A percentile compares a stretch with the other conserved stretches of the same genome.
phyloP scores from a whole-genome alignment of 2,888 invertebrate species.

The Nysson spinosus region DNA sequence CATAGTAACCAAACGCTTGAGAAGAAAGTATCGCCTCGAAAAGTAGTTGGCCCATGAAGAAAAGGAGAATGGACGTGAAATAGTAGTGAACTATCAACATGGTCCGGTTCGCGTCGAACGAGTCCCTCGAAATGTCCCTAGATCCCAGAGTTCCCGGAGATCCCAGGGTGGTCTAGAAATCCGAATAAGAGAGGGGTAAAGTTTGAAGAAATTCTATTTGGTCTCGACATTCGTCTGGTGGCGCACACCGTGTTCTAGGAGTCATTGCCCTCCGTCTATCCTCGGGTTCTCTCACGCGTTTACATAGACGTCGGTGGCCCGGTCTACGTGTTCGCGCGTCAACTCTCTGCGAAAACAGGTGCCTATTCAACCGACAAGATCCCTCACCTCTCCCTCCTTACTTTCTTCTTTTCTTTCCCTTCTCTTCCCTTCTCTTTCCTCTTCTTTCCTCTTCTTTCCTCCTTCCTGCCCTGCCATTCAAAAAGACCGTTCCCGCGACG shows the following conservation, averaged over 20 bases:
- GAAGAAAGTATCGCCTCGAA: no score
- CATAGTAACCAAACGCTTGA: no score
- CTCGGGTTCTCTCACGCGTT: constrained; percentile 58
- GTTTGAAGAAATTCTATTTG: constrained; percentile 35
- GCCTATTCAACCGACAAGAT: constrained; percentile 66
- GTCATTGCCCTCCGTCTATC: constrained; percentile 59
- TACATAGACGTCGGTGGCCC: constrained; percentile 21
- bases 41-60: no score
- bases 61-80: no score
- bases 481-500: constrained; percentile 17
- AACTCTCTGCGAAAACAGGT: constrained; percentile 67
- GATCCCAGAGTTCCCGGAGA: not conserved
- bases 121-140: not conserved
- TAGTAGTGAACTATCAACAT: no score
- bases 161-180: constrained; percentile 6
- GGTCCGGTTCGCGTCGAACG: not conserved
- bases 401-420: constrained; percentile 1
- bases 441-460: not conserved
- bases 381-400: constrained; percentile 17
- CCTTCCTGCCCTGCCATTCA: constrained; percentile 17
- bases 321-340: constrained; percentile 53
- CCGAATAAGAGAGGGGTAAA: no score
- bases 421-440: not conserved
- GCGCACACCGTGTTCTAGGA: constrained; percentile 41
- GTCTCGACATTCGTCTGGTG: constrained; percentile 39